These are phyloP conservation scores for Salvelinus namaycush DNA, from an alignment of 2,113 vertebrate genomes.

Conservation along the genomic window DNA sequence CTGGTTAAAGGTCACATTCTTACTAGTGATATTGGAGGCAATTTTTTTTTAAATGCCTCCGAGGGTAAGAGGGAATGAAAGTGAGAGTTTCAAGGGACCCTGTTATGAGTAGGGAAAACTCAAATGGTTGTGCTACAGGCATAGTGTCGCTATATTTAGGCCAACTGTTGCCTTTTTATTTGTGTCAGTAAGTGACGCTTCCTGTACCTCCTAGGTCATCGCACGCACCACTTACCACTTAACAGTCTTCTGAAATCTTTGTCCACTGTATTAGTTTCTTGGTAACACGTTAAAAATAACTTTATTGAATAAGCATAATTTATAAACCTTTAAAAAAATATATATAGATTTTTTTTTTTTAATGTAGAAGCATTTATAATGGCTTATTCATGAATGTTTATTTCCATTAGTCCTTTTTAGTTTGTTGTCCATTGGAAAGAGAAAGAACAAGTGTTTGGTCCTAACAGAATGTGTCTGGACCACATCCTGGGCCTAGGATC, in stretches of 20 bases:
- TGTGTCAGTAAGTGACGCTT: neutral
- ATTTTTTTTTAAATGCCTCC: constrained; percentile 1
- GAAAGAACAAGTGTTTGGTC: too few relatives aligned
- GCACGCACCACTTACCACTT: neutral
- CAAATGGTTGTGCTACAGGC: neutral
- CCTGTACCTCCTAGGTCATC: neutral
- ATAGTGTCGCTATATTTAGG: neutral
- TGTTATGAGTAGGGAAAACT: constrained; percentile 10
- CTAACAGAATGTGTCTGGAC: too few relatives aligned
- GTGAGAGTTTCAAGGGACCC: constrained; percentile 11
- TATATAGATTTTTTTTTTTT: too few relatives aligned
- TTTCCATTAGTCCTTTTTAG: too few relatives aligned
- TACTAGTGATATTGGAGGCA: constrained; percentile 9
- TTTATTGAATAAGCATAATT: too few relatives aligned
- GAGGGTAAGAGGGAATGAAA: neutral
- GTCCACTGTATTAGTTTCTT: neutral
- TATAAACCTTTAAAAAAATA: too few relatives aligned
- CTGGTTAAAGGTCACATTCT: constrained; percentile 15
- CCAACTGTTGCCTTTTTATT: neutral
- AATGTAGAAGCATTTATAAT: too few relatives aligned
- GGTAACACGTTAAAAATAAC: too few relatives aligned
- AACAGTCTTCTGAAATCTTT: neutral
- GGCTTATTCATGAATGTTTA: too few relatives aligned
- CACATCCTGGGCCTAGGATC: too few relatives aligned
- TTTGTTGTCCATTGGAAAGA: too few relatives aligned